phyloP scores from a whole-genome alignment of 2,888 invertebrate genomes.

The Sturmia bella region DNA sequence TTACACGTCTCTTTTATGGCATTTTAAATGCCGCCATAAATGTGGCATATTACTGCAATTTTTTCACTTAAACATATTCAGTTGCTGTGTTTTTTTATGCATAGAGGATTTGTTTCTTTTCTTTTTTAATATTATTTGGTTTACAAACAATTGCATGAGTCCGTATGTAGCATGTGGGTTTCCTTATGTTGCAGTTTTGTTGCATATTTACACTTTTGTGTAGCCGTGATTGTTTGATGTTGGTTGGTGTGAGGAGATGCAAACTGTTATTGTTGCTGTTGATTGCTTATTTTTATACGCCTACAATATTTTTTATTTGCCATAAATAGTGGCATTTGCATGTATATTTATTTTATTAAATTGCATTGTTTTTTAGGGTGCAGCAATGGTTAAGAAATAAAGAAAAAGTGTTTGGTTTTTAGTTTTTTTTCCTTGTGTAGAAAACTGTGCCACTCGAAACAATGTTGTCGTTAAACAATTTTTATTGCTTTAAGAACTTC shows the following conservation, averaged over 20 bases:
- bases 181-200: conserved; percentile 24
- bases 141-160: conserved; percentile 35
- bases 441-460: conserved; percentile 48
- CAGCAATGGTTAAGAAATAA: conserved; percentile 49
- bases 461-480: conserved; percentile 34
- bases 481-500: not conserved
- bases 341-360: conserved; percentile 51
- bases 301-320: conserved; percentile 58
- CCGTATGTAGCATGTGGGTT: conserved; percentile 62
- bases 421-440: not conserved
- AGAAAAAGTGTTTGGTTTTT: conserved; percentile 46
- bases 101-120: conserved; percentile 35
- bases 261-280: conserved; percentile 53
- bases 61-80: conserved; percentile 48
- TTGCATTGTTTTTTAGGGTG: conserved; percentile 57
- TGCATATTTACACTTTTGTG: conserved; percentile 3
- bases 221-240: conserved; percentile 36
- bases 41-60: conserved; percentile 66
- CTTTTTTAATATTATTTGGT: conserved; percentile 25
- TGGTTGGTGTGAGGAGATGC: conserved; percentile 39
- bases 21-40: conserved; percentile 69
- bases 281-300: conserved; percentile 65
- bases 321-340: conserved; percentile 62
- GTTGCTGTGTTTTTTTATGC: not conserved
- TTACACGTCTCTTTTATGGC: conserved; percentile 65